Evolutionary conservation across 2,113 vertebrate genomes (phyloP).

Genomic region (Brachypodius melanocephalos): DNA sequence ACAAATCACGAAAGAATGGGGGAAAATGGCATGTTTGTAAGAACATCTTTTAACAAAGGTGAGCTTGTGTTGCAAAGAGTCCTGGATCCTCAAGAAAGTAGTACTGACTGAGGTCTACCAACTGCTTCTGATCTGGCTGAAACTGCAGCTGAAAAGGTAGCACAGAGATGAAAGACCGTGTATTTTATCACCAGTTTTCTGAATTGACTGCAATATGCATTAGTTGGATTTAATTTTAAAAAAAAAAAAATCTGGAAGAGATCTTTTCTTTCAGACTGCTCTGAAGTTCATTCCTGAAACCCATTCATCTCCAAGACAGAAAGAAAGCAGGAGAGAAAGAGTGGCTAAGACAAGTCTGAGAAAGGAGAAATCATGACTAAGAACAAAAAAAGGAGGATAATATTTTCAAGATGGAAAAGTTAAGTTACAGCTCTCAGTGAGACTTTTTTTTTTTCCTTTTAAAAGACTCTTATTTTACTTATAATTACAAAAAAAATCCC

Average conservation of each 20-base stretch:
- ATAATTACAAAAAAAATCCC: background rate
- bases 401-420: slow-evolving; percentile 11
- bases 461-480: background rate
- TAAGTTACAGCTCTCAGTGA: background rate
- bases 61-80: background rate
- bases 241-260: background rate
- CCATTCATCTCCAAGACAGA: background rate
- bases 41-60: background rate
- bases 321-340: background rate
- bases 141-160: background rate
- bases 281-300: slow-evolving; percentile 27
- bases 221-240: background rate
- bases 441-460: background rate
- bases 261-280: background rate
- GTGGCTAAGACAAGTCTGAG: background rate
- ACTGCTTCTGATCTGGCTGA: background rate
- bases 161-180: background rate
- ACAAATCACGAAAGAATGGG: background rate
- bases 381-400: background rate
- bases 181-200: background rate
- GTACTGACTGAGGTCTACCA: background rate
- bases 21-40: background rate
- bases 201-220: background rate
- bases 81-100: background rate
- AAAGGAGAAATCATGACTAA: background rate